Conservation (phyloP, 2,113 vertebrate species). For the Mus musculus region DNA sequence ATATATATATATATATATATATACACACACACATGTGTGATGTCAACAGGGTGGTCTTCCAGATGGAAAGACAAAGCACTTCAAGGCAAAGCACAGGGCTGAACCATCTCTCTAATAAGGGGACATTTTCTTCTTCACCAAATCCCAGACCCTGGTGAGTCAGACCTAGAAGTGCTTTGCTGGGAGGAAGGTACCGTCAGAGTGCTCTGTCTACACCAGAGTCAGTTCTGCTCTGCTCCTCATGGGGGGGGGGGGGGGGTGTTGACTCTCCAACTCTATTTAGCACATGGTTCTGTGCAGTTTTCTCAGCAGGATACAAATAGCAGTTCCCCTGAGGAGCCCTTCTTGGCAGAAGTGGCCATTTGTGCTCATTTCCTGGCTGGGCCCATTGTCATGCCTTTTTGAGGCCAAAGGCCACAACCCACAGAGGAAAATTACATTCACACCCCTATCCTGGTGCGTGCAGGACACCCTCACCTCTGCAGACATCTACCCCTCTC, state of each 20-base stretch:
- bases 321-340: not conserved
- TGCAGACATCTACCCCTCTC: not conserved
- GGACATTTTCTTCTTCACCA: not conserved
- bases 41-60: not conserved
- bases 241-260: not conserved
- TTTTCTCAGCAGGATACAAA: not conserved
- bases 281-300: not conserved
- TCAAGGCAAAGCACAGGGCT: too few relatives aligned
- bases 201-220: not conserved
- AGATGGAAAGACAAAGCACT: not conserved
- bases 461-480: fast-evolving
- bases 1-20: not conserved
- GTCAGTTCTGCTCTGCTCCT: not conserved
- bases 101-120: not conserved
- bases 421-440: not conserved
- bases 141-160: not conserved
- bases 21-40: not conserved
- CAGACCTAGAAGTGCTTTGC: not conserved
- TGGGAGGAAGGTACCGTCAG: too few relatives aligned
- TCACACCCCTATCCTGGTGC: not conserved
- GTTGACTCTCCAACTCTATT: not conserved
- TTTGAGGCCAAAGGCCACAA: not conserved
- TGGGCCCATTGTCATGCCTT: not conserved
- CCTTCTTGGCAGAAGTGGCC: not conserved
- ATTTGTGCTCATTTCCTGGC: not conserved